Conservation (phyloP, 2,797 vertebrate genomes). For the Lacerta agilis region DNA sequence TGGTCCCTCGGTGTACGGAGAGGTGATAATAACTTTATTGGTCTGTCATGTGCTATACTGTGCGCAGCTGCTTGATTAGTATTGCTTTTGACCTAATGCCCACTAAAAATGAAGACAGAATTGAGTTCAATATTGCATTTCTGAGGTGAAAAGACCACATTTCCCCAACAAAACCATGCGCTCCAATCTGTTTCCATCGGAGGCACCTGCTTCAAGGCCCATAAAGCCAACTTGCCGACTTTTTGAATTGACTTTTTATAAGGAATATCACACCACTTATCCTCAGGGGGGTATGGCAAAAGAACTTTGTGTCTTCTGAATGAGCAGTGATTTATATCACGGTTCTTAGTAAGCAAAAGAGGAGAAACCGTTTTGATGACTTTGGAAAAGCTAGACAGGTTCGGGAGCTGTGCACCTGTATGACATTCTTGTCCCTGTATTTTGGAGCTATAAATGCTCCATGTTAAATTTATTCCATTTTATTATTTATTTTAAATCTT, state of each 20-base stretch:
- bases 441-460: too few relatives aligned
- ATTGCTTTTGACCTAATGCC: constrained; percentile 55
- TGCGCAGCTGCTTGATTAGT: constrained; percentile 47
- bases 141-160: constrained; percentile 47
- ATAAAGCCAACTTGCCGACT: background rate
- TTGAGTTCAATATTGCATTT: constrained; percentile 58
- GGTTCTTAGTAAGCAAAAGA: background rate
- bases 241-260: background rate
- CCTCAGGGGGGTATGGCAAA: background rate
- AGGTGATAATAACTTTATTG: constrained; percentile 40
- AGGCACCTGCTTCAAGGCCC: background rate
- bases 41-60: constrained; percentile 29
- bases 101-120: constrained; percentile 60
- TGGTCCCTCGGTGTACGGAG: constrained; percentile 33
- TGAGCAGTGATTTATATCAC: background rate
- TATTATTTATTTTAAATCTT: too few relatives aligned
- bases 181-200: constrained; percentile 27
- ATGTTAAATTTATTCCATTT: too few relatives aligned
- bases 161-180: constrained; percentile 28
- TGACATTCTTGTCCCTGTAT: background rate
- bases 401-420: background rate
- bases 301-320: background rate
- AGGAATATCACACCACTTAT: background rate
- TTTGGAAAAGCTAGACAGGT: background rate
- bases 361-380: background rate